Percentiles rank a stretch among this genome's conserved stretches.
phyloP scores from a whole-genome alignment of 2,888 invertebrate genomes.

The Caradrina kadenii region DNA sequence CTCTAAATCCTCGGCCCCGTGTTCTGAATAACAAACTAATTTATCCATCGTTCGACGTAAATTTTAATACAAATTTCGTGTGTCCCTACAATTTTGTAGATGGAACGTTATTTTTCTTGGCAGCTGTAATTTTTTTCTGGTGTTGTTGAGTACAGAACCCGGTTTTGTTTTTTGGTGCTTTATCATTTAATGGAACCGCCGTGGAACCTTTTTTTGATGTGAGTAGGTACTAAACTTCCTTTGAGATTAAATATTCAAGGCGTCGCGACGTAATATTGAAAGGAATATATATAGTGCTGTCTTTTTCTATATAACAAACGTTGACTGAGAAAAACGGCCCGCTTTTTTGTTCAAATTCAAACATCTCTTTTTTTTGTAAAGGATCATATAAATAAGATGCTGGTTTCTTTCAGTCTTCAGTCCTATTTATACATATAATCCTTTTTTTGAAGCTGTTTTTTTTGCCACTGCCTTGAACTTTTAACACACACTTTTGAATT shows the following conservation, averaged over 20 bases:
- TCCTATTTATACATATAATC: background rate
- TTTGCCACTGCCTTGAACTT: no score
- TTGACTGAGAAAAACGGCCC: background rate
- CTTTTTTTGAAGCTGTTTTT: background rate
- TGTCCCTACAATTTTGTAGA: slow-evolving; percentile 39
- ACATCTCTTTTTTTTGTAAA: background rate
- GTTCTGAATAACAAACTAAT: slow-evolving; percentile 87
- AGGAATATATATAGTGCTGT: slow-evolving; percentile 10
- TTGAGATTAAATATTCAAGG: slow-evolving; percentile 42
- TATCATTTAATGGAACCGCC: slow-evolving; percentile 20
- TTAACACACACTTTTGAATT: no score
- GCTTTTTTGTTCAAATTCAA: slow-evolving; percentile 15
- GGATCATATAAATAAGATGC: slow-evolving; percentile 1
- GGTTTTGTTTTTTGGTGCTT: slow-evolving; percentile 18
- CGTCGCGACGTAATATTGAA: slow-evolving; percentile 1
- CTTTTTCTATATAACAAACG: slow-evolving; percentile 5
- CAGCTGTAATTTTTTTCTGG: slow-evolving; percentile 13
- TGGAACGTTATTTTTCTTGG: slow-evolving; percentile 31
- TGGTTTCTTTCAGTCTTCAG: background rate
- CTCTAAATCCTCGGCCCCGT: slow-evolving; percentile 83
- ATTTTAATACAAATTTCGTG: slow-evolving; percentile 76
- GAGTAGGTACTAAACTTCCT: slow-evolving; percentile 20
- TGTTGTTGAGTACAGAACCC: slow-evolving; percentile 12
- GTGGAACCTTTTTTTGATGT: slow-evolving; percentile 22
- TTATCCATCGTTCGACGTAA: slow-evolving; percentile 76